Conservation (phyloP, 2,797 vertebrate genomes). For the Diplodus puntazzo region DNA sequence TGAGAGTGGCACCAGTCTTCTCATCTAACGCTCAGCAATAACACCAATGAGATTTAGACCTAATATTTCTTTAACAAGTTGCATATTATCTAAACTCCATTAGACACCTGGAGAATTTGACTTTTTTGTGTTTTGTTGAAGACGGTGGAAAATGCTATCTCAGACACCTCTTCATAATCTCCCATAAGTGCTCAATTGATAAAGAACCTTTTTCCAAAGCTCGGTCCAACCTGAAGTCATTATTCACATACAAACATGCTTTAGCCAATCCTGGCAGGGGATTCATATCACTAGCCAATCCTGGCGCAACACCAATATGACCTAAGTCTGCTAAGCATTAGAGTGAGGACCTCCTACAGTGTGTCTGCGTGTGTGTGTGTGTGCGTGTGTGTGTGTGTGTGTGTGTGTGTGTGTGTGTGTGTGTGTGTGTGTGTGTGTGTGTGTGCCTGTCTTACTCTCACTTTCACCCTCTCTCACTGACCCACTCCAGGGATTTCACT, state of each 20-base stretch:
- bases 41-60: conserved; percentile 7
- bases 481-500: conserved; percentile 58
- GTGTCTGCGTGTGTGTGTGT: no score
- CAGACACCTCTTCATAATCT: conserved; percentile 62
- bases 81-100: not conserved
- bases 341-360: conserved; percentile 60
- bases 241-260: conserved; percentile 72
- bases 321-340: conserved; percentile 77
- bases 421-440: conserved; percentile 20
- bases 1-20: conserved; percentile 19
- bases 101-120: conserved; percentile 16
- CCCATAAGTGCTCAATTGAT: conserved; percentile 68
- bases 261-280: conserved; percentile 70
- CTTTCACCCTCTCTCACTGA: conserved; percentile 55
- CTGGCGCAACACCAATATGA: conserved; percentile 76
- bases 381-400: conserved; percentile 36
- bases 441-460: conserved; percentile 33
- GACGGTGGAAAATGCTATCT: conserved; percentile 65
- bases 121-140: conserved; percentile 43
- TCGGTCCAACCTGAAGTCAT: conserved; percentile 71
- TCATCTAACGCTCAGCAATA: not conserved
- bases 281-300: conserved; percentile 69
- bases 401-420: conserved; percentile 18
- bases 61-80: conserved; percentile 19
- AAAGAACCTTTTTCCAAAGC: conserved; percentile 67